Conservation (phyloP, 2,888 invertebrate genomes). For the Macrostomum cliftonense region DNA sequence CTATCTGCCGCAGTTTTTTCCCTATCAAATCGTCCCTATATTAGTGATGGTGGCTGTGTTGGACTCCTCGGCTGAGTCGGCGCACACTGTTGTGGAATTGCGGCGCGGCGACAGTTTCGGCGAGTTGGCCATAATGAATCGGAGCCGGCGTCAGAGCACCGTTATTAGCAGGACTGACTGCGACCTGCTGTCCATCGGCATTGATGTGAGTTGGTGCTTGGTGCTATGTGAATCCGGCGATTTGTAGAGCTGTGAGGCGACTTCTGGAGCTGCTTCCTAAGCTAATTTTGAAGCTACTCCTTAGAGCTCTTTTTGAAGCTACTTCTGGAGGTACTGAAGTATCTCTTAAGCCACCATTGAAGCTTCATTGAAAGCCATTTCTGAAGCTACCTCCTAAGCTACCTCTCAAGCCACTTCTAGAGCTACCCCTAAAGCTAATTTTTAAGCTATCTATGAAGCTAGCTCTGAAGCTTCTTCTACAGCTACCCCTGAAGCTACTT, state of each 20-base stretch:
- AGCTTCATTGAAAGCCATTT: too few species aligned
- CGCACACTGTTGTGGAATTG: neutral
- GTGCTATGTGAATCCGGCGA: constrained; percentile 1
- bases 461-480: neutral
- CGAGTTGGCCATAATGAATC: constrained; percentile 25
- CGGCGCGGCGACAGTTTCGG: neutral
- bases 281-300: too few species aligned
- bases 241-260: neutral
- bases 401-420: too few species aligned
- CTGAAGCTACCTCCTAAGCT: too few species aligned
- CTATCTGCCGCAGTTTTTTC: too few species aligned
- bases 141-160: constrained; percentile 20
- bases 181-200: constrained; percentile 25
- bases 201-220: constrained; percentile 17
- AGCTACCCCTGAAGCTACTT: neutral
- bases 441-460: too few species aligned
- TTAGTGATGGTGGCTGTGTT: neutral
- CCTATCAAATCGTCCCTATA: neutral
- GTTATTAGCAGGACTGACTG: constrained; percentile 22
- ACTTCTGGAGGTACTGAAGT: neutral
- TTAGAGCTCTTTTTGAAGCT: neutral
- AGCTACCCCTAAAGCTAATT: too few species aligned
- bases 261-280: neutral
- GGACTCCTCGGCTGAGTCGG: neutral
- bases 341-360: neutral